Evolutionary conservation across 2,888 invertebrate genomes (phyloP).

Genomic region (Drosophila macrospina): DNA sequence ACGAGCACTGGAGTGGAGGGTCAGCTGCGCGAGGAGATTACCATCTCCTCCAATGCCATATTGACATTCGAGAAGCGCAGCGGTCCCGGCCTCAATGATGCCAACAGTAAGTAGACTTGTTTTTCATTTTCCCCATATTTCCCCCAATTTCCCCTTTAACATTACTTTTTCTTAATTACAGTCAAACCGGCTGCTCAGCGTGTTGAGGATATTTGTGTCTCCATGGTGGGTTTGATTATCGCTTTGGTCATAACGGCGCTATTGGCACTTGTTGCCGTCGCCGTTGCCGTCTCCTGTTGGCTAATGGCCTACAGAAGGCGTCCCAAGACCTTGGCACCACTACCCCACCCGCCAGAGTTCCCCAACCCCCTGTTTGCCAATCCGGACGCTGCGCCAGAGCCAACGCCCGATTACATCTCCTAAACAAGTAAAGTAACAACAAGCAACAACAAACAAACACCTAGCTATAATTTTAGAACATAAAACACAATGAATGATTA

Average conservation of each 20-base stretch:
- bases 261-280: slow-evolving; percentile 95
- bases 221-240: slow-evolving; percentile 96
- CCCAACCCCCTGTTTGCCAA: slow-evolving; percentile 96
- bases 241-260: slow-evolving; percentile 96
- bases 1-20: slow-evolving; percentile 88
- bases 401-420: slow-evolving; percentile 92
- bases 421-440: slow-evolving; percentile 72
- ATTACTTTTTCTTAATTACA: slow-evolving; percentile 39
- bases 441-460: slow-evolving; percentile 40
- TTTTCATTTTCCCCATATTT: not conserved
- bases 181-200: slow-evolving; percentile 86
- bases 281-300: slow-evolving; percentile 98
- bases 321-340: slow-evolving; percentile 94
- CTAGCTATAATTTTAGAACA: slow-evolving; percentile 70
- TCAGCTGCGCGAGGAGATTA: slow-evolving; percentile 95
- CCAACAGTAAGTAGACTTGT: slow-evolving; percentile 88
- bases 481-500: slow-evolving; percentile 37
- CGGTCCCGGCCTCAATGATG: slow-evolving; percentile 92
- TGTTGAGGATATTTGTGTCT: slow-evolving; percentile 95
- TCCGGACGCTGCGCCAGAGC: slow-evolving; percentile 92
- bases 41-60: slow-evolving; percentile 96
- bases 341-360: slow-evolving; percentile 97
- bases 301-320: slow-evolving; percentile 96
- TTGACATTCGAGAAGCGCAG: slow-evolving; percentile 93
- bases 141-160: not conserved